Percentiles rank a stretch among this genome's conserved stretches.
These are phyloP conservation scores for Lamellibrachia luymesi DNA, from an alignment of 1,140 invertebrate species.

Conservation along the genomic window DNA sequence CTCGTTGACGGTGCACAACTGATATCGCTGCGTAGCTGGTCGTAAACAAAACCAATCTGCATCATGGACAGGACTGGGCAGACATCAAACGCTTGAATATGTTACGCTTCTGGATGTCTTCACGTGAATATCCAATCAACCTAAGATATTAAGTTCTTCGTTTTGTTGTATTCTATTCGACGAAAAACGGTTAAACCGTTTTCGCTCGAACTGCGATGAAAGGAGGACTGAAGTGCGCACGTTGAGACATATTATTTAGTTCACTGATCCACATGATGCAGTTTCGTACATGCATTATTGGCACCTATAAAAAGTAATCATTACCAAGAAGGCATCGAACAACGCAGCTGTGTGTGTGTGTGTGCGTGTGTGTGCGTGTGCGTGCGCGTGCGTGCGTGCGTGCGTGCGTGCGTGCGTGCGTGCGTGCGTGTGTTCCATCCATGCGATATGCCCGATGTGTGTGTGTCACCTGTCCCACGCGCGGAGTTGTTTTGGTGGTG, in stretches of 20 bases:
- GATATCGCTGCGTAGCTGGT: not conserved
- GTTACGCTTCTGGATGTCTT: not conserved
- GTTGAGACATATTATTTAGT: not conserved
- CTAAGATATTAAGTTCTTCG: not conserved
- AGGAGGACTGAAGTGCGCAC: not conserved
- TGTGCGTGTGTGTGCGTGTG: not conserved
- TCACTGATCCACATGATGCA: not conserved
- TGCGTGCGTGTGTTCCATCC: not conserved
- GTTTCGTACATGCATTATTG: not conserved
- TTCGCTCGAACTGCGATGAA: not conserved
- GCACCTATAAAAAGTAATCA: not conserved
- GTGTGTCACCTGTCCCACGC: no score
- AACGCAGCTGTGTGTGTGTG: not conserved
- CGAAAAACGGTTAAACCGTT: not conserved
- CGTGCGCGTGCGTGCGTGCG: not conserved
- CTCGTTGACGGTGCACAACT: not conserved
- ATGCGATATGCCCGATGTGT: no score
- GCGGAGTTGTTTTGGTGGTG: no score
- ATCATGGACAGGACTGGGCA: not conserved
- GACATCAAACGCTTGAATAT: not conserved
- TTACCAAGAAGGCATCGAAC: not conserved
- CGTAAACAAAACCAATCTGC: not conserved
- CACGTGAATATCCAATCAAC: not conserved
- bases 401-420: not conserved
- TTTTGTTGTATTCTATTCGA: not conserved